Evolutionary conservation across 2,113 vertebrate genomes (phyloP), one percentile per base, ranked within the genome.

Genomic region (Emydura subglobosa): DNA sequence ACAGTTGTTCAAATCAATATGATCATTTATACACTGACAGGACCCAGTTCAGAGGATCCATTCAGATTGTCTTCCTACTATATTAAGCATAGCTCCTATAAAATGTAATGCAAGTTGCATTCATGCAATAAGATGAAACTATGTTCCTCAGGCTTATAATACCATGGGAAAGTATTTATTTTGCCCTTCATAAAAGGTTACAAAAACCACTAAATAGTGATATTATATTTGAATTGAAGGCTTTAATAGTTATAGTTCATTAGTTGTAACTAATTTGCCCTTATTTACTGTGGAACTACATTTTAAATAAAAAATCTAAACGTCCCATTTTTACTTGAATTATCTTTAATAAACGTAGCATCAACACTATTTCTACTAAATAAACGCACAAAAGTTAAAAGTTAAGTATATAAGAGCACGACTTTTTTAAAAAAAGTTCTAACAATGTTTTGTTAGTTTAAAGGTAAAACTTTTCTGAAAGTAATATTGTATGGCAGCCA

Each of bases 181-280:
- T 61, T 61, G 27, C 57, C 6, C 6, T 31, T 29, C 57, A 61
- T 4, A 74, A 82, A 81, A 82, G 1, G 74, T 9, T 50, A 50
- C 17, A 82, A 74, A 68, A 50, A 2, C 17, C 5, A 47, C 29
- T 16, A n/a, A 0, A 0, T 74, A 47, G 59, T 14, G 27, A 57
- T 24, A 82, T 5, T 85, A 7, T 21, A 9, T 42, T 8, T 81
- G 19, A 92, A 82, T 9, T 86, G 68, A 50, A 89, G 79, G 22
- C 47, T 88, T 92, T 89, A 81, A 51, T 34, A 74, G 16, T 86
- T 25, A 86, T 31, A 61, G 29, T 61, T 61, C 27, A 59, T 47
- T 90, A 82, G 47, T 19, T 94, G 79, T 3, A 27, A 19, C 2
- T 10, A 57, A 0, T 0, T 19, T 19, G 10, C 44, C 89, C 21